Base-by-base conservation (phyloP, 2,888 invertebrate genomes). In the Troides aeacus region DNA sequence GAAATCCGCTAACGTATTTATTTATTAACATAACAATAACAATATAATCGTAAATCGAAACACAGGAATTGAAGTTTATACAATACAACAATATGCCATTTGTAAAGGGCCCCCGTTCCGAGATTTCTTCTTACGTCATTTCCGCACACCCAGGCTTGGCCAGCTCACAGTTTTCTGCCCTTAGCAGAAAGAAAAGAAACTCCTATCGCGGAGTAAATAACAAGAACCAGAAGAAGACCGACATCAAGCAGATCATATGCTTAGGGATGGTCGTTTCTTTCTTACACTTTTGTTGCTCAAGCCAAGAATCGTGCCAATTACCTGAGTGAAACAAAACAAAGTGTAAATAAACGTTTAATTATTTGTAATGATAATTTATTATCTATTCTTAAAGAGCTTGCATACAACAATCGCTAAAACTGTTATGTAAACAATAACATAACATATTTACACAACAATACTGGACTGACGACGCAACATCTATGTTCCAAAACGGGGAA, bases 181-280 rank as follows among this genome's bases (percentile, higher is more conserved):
- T 58, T 70, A 72, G 79, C 86, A 87, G 85, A 84, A 85, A 84
- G 83, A 79, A 83, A 84, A 86, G 85, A 87, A 85, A 86, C 92
- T 89, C 92, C 91, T 78, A 76, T 84, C 86, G 80, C 78, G 88
- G 91, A 91, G 92, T 85, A 76, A 85, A 85, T 82, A 80, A 85
- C 80, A 82, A 81, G 82, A 83, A 94, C 71, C 68, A 66, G 67
- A 70, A 71, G 50, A 66, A 66, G 66, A 62, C 42, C 60, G 62
- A 64, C 59, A 63, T 61, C 62, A 65, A 66, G 71, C 70, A 67
- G 66, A 74, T 78, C 94, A 96, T 94, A 96, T 96, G 89, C 96
- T 96, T 75, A 96, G 91, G 23, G 96, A 96, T 59, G 96, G 96
- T 76, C 96, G 93, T 92, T 96, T 96, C 93, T 96, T 96, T 79